These are phyloP conservation scores for Alloscopus bannaensis DNA, from an alignment of 2,888 invertebrate species.

Conservation along the genomic window DNA sequence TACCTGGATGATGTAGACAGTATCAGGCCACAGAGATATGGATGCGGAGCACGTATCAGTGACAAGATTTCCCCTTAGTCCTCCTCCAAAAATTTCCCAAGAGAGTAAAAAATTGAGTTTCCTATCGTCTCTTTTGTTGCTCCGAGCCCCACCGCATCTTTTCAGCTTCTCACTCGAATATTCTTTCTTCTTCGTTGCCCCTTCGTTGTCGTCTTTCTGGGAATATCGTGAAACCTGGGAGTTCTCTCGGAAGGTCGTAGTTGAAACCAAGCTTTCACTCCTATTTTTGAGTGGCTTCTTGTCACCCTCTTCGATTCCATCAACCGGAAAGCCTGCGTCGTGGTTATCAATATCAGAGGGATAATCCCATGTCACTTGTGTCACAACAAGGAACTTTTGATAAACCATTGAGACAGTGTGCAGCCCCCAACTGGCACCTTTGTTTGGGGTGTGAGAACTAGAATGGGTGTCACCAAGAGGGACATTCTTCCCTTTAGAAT, in stretches of 20 bases:
- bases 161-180: constrained; percentile 28
- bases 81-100: constrained; percentile 89
- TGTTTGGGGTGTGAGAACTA: not conserved
- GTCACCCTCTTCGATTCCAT: constrained; percentile 19
- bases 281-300: constrained; percentile 8
- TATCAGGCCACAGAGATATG: constrained; percentile 87
- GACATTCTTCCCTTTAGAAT: constrained; percentile 6
- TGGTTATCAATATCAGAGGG: constrained; percentile 23
- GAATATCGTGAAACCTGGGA: constrained; percentile 14
- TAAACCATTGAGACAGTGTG: constrained; percentile 84
- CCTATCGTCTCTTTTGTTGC: constrained; percentile 32
- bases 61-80: constrained; percentile 87
- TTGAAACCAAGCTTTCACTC: not conserved
- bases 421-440: constrained; percentile 78
- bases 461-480: not conserved
- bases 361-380: constrained; percentile 83
- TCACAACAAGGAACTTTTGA: constrained; percentile 82
- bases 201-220: not conserved
- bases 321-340: not conserved
- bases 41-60: constrained; percentile 88
- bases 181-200: not conserved
- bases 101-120: constrained; percentile 82
- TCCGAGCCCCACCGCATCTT: constrained; percentile 24
- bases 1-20: constrained; percentile 88
- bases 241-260: constrained; percentile 12